Conservation (phyloP, 30 jellyfish, hydroid and myxozoan species). For the Sanderia malayensis region DNA sequence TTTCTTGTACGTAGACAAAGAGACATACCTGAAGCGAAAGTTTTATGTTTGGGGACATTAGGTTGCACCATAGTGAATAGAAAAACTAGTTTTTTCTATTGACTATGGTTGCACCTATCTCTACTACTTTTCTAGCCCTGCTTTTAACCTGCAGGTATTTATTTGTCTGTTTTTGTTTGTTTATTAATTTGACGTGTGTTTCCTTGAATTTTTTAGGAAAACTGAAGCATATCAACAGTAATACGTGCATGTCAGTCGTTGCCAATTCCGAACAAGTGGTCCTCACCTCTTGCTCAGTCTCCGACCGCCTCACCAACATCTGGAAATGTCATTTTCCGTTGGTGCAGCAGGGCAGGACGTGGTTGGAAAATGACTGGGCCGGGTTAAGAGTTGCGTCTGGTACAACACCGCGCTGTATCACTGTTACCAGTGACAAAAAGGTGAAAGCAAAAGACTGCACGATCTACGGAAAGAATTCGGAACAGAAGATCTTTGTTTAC, state of each 20-base stretch:
- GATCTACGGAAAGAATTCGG: slow-evolving; percentile 41
- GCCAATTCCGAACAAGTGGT: slow-evolving; percentile 21
- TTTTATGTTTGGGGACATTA: too few species aligned
- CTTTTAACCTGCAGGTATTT: too few species aligned
- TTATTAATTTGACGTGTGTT: too few species aligned
- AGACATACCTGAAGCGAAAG: too few species aligned
- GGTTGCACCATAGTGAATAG: too few species aligned
- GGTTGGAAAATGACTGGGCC: slow-evolving; percentile 57
- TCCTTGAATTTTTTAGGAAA: too few species aligned
- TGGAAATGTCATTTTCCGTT: slow-evolving; percentile 53
- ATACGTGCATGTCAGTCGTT: slow-evolving; percentile 26
- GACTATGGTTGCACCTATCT: too few species aligned
- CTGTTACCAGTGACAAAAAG: slow-evolving; percentile 24
- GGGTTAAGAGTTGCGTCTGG: slow-evolving; percentile 34
- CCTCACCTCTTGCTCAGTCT: slow-evolving; percentile 27
- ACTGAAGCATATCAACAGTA: slow-evolving; percentile 28
- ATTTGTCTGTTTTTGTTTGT: too few species aligned
- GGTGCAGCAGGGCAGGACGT: slow-evolving; percentile 23
- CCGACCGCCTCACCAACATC: slow-evolving; percentile 14
- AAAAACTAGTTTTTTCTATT: too few species aligned
- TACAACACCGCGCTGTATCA: slow-evolving; percentile 9
- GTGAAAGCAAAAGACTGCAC: slow-evolving; percentile 50
- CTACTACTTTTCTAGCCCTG: too few species aligned
- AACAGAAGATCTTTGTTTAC: slow-evolving; percentile 33
- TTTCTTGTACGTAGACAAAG: too few species aligned